Conservation (phyloP, 1,140 invertebrate species). For the Helicorthomorpha holstii region DNA sequence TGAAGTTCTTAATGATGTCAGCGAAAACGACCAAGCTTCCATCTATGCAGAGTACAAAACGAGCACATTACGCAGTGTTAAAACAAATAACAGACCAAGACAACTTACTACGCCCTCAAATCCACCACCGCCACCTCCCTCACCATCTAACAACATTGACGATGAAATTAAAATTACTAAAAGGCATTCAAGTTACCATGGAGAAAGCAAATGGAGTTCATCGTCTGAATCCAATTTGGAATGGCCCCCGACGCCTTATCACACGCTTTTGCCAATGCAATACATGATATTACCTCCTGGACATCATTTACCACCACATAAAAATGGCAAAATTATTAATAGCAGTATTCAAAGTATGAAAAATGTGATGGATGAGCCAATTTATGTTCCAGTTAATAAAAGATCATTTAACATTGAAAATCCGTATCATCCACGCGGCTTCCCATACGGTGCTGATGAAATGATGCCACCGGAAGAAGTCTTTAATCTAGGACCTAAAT, state of each 20-base stretch:
- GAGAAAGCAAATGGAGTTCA: no score
- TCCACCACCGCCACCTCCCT: conserved; percentile 58
- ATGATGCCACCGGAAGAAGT: background rate
- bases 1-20: background rate
- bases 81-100: conserved; percentile 43
- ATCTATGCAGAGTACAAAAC: conserved; percentile 50
- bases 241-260: conserved; percentile 16
- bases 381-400: conserved; percentile 37
- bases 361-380: conserved; percentile 35
- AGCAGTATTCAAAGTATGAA: conserved; percentile 12
- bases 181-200: conserved; percentile 18
- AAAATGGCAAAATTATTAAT: conserved; percentile 9
- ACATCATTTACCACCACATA: background rate
- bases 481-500: background rate
- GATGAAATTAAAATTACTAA: conserved; percentile 21
- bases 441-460: no score
- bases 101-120: conserved; percentile 58
- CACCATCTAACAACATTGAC: conserved; percentile 21
- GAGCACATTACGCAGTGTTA: conserved; percentile 44
- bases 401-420: no score
- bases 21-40: conserved; percentile 10
- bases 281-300: conserved; percentile 15
- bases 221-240: no score
- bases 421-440: conserved; percentile 42
- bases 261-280: conserved; percentile 18